Percentiles rank a stretch among this genome's conserved stretches.
Conservation (phyloP, 1,140 invertebrate genomes). For the Cephus cinctus region DNA sequence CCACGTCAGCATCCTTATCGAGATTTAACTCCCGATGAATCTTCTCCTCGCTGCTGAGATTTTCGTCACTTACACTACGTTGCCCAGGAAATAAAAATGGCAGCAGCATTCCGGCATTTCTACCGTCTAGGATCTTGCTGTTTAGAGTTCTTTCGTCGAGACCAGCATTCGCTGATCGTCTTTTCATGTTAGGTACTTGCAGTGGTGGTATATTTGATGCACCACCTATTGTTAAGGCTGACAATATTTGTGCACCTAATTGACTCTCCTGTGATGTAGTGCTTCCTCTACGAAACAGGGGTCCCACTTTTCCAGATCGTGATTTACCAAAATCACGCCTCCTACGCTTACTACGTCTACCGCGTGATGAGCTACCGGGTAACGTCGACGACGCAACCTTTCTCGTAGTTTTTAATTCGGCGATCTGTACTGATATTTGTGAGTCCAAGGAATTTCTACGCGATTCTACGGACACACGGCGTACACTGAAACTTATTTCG, state of each 20-base stretch:
- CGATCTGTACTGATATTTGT: slow-evolving; percentile 78
- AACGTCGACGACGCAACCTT: slow-evolving; percentile 51
- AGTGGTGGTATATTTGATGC: slow-evolving; percentile 49
- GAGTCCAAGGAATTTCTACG: slow-evolving; percentile 82
- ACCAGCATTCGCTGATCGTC: slow-evolving; percentile 58
- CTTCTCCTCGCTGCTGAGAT: slow-evolving; percentile 52
- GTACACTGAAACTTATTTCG: slow-evolving; percentile 76
- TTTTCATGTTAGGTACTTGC: slow-evolving; percentile 57
- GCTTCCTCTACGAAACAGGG: slow-evolving; percentile 65
- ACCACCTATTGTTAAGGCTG: slow-evolving; percentile 51
- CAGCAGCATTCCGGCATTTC: slow-evolving; percentile 57
- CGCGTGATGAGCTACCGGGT: slow-evolving; percentile 43
- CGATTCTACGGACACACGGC: slow-evolving; percentile 79
- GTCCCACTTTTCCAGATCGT: slow-evolving; percentile 51
- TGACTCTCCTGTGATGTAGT: slow-evolving; percentile 79
- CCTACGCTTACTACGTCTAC: slow-evolving; percentile 31
- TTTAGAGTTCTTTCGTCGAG: slow-evolving; percentile 51
- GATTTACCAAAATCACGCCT: slow-evolving; percentile 40
- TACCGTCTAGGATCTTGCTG: slow-evolving; percentile 55
- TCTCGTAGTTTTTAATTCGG: slow-evolving; percentile 73
- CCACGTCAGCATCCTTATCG: slow-evolving; percentile 58
- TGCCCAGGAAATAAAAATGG: slow-evolving; percentile 57
- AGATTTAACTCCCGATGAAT: slow-evolving; percentile 54
- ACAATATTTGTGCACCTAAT: slow-evolving; percentile 62
- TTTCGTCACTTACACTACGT: slow-evolving; percentile 57